A percentile compares a stretch with the other conserved stretches of the same genome.
Conservation (phyloP, 1,140 invertebrate genomes). For the Drosophila tristis region DNA sequence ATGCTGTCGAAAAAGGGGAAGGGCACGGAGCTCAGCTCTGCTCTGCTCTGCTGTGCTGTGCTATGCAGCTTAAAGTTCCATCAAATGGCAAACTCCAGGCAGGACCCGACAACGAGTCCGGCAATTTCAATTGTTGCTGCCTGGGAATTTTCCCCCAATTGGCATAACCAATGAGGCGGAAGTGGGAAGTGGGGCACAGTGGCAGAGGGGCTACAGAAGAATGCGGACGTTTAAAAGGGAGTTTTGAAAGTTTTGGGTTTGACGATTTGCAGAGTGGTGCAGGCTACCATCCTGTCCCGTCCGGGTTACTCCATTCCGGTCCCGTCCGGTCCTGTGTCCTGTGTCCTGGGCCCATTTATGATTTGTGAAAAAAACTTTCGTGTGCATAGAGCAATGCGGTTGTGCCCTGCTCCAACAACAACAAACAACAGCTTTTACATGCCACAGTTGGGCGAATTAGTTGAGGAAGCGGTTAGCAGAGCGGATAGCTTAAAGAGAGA, state of each 20-base stretch:
- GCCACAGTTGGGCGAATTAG: conserved; percentile 16
- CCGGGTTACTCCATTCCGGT: too few species aligned
- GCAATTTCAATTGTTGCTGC: conserved; percentile 45
- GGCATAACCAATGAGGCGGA: conserved; percentile 45
- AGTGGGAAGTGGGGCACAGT: not conserved
- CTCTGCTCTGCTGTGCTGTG: not conserved
- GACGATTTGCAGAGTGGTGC: not conserved
- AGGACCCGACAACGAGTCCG: conserved; percentile 25
- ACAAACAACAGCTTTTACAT: conserved; percentile 9
- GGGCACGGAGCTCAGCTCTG: conserved; percentile 3
- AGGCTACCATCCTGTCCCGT: too few species aligned
- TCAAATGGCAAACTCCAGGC: not conserved
- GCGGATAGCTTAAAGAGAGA: too few species aligned
- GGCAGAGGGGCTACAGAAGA: not conserved
- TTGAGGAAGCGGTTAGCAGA: conserved; percentile 9
- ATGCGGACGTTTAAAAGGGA: not conserved
- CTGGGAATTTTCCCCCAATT: conserved; percentile 42
- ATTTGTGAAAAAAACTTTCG: conserved; percentile 41
- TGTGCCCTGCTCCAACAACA: not conserved
- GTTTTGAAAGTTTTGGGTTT: not conserved
- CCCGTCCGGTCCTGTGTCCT: not conserved
- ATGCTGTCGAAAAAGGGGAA: too few species aligned
- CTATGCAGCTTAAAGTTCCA: conserved; percentile 41
- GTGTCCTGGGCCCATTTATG: conserved; percentile 36
- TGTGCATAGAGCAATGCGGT: conserved; percentile 24